phyloP scores from a whole-genome alignment of 2,797 vertebrate species.

The Holocentrus rufus region DNA sequence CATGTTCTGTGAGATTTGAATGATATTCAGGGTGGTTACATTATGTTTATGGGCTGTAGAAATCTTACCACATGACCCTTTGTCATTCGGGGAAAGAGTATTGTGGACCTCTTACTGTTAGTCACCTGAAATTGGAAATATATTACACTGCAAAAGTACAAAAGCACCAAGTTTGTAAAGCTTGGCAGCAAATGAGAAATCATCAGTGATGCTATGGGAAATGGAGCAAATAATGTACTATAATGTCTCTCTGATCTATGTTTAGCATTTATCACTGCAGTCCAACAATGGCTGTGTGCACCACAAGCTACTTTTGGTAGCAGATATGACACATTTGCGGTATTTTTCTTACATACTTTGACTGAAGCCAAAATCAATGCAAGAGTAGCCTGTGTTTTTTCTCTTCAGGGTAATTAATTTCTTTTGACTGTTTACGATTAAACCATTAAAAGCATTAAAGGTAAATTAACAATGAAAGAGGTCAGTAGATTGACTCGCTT shows the following conservation, averaged over 20 bases:
- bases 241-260: constrained; percentile 4
- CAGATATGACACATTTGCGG: background rate
- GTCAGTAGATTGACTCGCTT: background rate
- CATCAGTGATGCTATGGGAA: background rate
- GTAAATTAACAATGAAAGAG: background rate
- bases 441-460: too few species aligned
- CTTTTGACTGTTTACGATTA: background rate
- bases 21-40: background rate
- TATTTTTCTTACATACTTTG: background rate
- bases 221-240: background rate
- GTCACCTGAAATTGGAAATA: background rate
- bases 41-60: background rate
- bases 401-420: background rate
- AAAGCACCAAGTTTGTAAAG: background rate
- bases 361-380: background rate
- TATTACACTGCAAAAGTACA: background rate
- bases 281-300: background rate
- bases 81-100: background rate
- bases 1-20: background rate
- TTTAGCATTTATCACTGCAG: background rate
- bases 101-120: background rate
- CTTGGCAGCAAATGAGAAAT: constrained; percentile 5
- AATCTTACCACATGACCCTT: background rate
- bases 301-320: background rate
- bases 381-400: background rate